phyloP scores from a whole-genome alignment of 2,113 vertebrate genomes.

The Campylorhamphus procurvoides region DNA sequence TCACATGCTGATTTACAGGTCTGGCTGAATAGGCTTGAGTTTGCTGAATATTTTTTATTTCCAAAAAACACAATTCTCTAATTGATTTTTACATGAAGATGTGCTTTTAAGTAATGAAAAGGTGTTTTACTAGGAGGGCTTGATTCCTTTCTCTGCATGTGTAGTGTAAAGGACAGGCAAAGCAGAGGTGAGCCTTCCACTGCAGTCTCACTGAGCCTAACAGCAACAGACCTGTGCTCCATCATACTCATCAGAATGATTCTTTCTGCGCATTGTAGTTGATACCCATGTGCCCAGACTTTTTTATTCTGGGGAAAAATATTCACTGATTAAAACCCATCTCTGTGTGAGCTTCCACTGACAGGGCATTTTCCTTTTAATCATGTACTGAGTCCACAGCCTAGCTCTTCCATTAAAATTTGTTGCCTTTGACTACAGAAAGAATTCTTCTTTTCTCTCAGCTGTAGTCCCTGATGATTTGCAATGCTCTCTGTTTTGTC shows the following conservation, averaged over 20 bases:
- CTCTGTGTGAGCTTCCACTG: neutral
- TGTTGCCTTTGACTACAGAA: slow-evolving; percentile 12
- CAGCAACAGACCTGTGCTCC: neutral
- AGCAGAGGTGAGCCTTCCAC: neutral
- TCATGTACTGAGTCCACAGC: neutral
- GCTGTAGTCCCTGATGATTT: neutral
- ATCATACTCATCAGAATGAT: neutral
- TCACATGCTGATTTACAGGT: neutral
- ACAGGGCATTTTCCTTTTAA: slow-evolving; percentile 52
- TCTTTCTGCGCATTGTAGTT: neutral
- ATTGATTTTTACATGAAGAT: neutral
- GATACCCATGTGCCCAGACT: neutral
- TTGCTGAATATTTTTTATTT: neutral
- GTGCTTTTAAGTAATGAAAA: neutral
- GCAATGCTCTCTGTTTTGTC: neutral
- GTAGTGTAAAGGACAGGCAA: neutral
- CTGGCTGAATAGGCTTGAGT: neutral
- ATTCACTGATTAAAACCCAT: slow-evolving; percentile 5
- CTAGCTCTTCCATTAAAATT: slow-evolving; percentile 7
- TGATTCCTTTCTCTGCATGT: neutral
- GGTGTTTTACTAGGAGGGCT: neutral
- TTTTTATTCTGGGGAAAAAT: neutral
- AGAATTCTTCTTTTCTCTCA: neutral
- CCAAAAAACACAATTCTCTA: neutral
- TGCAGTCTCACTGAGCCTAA: neutral